phyloP scores from a whole-genome alignment of 2,113 vertebrate genomes.

The Colaptes auratus region DNA sequence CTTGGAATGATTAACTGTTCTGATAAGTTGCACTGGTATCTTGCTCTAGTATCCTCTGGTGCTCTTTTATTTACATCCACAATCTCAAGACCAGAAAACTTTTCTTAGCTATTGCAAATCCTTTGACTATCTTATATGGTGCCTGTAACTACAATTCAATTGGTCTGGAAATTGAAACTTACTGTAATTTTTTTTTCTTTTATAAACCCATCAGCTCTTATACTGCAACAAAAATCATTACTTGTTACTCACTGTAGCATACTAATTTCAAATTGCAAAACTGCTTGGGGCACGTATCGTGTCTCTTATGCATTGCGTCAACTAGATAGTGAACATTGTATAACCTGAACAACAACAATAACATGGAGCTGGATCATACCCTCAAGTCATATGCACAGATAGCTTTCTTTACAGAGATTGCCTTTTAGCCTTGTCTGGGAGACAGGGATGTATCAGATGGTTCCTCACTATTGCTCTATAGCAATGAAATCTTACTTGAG shows the following conservation, averaged over 20 bases:
- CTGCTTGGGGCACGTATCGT: constrained; percentile 20
- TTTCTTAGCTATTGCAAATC: not conserved
- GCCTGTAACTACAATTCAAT: not conserved
- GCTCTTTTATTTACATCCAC: not conserved
- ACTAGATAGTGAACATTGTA: not conserved
- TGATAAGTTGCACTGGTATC: not conserved
- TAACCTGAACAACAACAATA: not conserved
- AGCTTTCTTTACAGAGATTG: not conserved
- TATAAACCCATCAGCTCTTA: not conserved
- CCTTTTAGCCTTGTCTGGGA: not conserved
- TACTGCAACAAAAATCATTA: not conserved
- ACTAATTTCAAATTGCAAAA: constrained; percentile 26
- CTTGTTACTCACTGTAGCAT: not conserved
- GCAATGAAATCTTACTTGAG: not conserved
- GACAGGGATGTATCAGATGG: not conserved
- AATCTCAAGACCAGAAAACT: not conserved
- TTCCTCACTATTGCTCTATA: not conserved
- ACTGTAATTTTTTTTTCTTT: not conserved
- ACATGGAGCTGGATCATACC: not conserved
- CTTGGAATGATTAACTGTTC: not conserved
- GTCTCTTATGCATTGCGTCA: not conserved
- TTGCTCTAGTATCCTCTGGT: not conserved
- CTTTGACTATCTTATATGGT: not conserved
- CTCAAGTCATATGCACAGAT: not conserved
- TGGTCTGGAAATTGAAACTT: not conserved